Conservation (phyloP, 2,113 vertebrate genomes). For the Carlito syrichta region DNA sequence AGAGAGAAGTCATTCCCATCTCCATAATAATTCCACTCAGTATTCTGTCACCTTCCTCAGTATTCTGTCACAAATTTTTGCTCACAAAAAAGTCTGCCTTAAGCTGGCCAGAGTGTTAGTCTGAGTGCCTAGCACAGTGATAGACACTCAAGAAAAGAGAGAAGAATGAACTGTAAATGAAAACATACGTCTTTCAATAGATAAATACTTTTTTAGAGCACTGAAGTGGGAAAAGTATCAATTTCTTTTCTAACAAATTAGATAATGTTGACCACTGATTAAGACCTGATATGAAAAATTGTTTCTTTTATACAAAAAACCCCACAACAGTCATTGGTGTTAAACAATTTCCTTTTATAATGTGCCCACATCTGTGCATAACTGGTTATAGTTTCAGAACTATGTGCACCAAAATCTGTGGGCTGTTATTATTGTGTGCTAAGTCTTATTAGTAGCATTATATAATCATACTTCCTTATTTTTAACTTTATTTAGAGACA, state of each 20-base stretch:
- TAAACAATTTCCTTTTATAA: background rate
- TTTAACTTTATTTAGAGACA: too few relatives aligned
- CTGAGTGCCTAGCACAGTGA: background rate
- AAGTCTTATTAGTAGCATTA: background rate
- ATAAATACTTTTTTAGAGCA: background rate
- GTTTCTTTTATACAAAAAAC: conserved; percentile 31
- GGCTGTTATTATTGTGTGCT: background rate
- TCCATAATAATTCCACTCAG: background rate
- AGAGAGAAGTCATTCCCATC: background rate
- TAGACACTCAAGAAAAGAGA: background rate
- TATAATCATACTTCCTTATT: too few relatives aligned
- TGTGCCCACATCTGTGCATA: background rate
- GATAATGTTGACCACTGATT: background rate
- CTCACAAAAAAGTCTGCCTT: background rate
- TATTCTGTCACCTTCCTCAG: background rate
- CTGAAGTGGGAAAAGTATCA: background rate
- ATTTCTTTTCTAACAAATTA: background rate
- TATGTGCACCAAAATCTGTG: background rate
- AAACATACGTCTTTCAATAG: background rate
- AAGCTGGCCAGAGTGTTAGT: background rate
- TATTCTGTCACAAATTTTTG: background rate
- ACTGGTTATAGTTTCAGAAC: conserved; percentile 16
- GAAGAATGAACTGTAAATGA: background rate
- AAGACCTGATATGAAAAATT: background rate
- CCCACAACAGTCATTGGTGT: background rate